Percentiles rank a stretch among this genome's conserved stretches.
phyloP scores from a whole-genome alignment of 2,113 vertebrate genomes.

The Ondatra zibethicus region DNA sequence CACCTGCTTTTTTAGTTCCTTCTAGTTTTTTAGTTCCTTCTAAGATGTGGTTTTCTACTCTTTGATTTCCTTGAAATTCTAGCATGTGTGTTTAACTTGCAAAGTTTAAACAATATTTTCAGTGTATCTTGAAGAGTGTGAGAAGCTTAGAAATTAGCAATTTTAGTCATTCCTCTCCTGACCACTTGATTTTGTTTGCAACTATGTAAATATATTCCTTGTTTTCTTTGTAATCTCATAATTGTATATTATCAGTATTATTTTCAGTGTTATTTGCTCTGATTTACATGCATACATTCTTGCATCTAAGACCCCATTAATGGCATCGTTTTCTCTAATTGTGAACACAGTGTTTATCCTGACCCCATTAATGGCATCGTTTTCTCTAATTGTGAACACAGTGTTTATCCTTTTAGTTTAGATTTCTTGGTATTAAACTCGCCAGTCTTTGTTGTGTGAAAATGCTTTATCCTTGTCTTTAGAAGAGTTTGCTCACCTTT shows the following conservation, averaged over 20 bases:
- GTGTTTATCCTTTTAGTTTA: constrained; percentile 49
- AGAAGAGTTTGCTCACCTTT: constrained; percentile 20
- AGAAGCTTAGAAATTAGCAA: constrained; percentile 30
- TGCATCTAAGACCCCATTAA: constrained; percentile 41
- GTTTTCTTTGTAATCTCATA: constrained; percentile 21
- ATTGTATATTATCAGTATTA: constrained; percentile 45
- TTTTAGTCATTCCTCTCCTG: constrained; percentile 48
- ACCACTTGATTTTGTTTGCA: constrained; percentile 51
- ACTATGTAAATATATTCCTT: not conserved
- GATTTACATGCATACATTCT: constrained; percentile 42
- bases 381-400: constrained; percentile 59
- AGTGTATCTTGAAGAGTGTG: constrained; percentile 36
- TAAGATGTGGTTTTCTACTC: constrained; percentile 50
- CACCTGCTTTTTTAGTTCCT: constrained; percentile 47
- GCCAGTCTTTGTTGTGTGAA: constrained; percentile 38
- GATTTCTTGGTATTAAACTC: constrained; percentile 55
- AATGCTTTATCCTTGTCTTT: constrained; percentile 48
- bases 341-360: constrained; percentile 49
- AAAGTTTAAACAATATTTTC: constrained; percentile 59
- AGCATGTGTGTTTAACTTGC: constrained; percentile 44
- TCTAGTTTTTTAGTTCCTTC: constrained; percentile 9
- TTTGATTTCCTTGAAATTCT: constrained; percentile 59
- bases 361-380: constrained; percentile 32
- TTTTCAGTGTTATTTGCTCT: constrained; percentile 60
- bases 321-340: constrained; percentile 50